Percentiles rank a stretch among this genome's conserved stretches.
Evolutionary conservation across 2,888 invertebrate species (phyloP).

Genomic region (Lasioglossum leucozonium): DNA sequence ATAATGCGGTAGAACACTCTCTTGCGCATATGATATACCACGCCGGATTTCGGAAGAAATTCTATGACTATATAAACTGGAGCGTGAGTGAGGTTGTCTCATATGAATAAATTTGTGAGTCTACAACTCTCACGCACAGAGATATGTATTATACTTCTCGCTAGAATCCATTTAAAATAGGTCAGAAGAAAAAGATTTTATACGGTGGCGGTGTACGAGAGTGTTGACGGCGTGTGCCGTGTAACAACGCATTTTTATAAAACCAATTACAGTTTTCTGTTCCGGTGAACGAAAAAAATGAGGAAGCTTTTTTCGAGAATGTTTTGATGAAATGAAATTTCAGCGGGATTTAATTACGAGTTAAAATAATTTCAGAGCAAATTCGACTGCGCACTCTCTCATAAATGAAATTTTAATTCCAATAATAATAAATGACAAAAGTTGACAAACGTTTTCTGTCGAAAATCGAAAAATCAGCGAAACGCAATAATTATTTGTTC

Average conservation of each 20-base stretch:
- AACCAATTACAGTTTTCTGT: not conserved
- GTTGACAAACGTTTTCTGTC: no score
- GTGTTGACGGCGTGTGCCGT: not conserved
- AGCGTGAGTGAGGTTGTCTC: constrained; percentile 1
- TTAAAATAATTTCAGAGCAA: no score
- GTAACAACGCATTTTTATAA: not conserved
- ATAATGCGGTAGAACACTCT: not conserved
- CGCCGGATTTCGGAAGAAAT: constrained; percentile 4
- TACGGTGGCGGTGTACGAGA: not conserved
- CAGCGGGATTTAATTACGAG: no score
- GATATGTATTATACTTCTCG: not conserved
- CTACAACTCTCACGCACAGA: not conserved
- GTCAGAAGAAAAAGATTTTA: not conserved
- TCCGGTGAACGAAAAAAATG: no score
- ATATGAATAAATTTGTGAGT: constrained; percentile 18
- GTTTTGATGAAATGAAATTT: no score
- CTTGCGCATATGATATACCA: not conserved
- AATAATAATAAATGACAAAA: no score
- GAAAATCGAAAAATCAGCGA: not conserved
- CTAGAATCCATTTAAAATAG: not conserved
- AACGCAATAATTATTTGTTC: not conserved
- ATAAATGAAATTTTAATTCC: no score
- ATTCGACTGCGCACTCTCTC: no score
- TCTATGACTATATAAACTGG: constrained; percentile 4
- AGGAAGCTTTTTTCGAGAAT: no score